A percentile compares a stretch with the other conserved stretches of the same genome.
Evolutionary conservation across 2,113 vertebrate genomes (phyloP).

Genomic region (Dinomys branickii): DNA sequence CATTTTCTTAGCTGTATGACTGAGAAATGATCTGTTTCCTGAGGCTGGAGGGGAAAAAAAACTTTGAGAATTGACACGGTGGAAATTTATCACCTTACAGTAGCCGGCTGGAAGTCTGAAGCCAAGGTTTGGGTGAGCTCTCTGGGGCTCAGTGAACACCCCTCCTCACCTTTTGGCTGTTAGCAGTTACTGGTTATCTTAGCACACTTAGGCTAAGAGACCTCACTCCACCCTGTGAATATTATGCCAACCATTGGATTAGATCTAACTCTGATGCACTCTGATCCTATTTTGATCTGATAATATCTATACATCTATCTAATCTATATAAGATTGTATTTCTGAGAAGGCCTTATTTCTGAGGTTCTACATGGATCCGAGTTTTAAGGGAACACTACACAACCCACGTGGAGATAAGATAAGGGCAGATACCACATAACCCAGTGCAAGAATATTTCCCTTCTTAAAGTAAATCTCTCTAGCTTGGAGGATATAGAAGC

Average conservation of each 20-base stretch:
- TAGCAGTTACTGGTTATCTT: background rate
- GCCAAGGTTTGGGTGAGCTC: background rate
- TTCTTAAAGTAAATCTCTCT: background rate
- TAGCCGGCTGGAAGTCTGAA: background rate
- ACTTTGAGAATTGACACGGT: background rate
- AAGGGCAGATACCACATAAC: background rate
- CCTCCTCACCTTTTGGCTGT: background rate
- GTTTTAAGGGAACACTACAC: background rate
- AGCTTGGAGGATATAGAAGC: background rate
- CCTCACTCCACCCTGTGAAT: background rate
- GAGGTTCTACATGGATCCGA: background rate
- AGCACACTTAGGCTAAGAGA: too few species aligned
- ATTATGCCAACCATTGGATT: background rate
- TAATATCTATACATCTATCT: background rate
- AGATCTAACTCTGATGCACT: background rate
- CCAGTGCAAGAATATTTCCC: background rate
- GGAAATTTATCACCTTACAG: background rate
- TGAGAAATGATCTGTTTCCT: background rate
- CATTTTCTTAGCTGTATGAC: background rate
- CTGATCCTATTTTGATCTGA: background rate
- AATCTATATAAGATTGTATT: background rate
- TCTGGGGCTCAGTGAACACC: rapidly evolving
- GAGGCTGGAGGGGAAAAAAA: background rate
- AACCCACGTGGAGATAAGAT: background rate
- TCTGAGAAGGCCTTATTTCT: background rate